Evolutionary conservation across 2,797 vertebrate genomes (phyloP).

Genomic region (Rhinella marina): DNA sequence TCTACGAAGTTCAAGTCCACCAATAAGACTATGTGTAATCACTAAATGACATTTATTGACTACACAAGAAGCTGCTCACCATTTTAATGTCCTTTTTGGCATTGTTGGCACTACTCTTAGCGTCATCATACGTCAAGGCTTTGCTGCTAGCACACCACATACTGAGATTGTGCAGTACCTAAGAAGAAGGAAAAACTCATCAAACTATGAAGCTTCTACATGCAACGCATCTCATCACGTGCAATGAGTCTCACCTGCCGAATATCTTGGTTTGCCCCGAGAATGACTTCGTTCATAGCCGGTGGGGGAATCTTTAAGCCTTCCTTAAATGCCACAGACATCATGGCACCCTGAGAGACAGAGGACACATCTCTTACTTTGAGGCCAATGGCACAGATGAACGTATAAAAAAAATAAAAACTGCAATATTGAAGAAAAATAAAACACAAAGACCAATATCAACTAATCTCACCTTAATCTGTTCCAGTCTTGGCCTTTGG

Average conservation of each 20-base stretch:
- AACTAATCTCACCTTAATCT: constrained; percentile 87
- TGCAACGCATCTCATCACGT: not conserved
- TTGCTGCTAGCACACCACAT: constrained; percentile 95
- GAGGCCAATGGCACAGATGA: not conserved
- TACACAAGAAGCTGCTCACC: constrained; percentile 69
- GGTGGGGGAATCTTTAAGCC: constrained; percentile 92
- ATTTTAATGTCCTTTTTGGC: constrained; percentile 93
- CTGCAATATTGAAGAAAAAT: not conserved
- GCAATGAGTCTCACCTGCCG: constrained; percentile 83
- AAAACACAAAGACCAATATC: not conserved
- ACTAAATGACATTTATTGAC: not conserved
- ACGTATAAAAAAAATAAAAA: not conserved
- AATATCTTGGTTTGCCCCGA: constrained; percentile 95
- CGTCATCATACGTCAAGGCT: constrained; percentile 90
- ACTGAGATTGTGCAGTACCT: constrained; percentile 97
- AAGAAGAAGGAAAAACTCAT: not conserved
- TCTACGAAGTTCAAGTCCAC: not conserved
- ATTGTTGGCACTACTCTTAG: constrained; percentile 83
- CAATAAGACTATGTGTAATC: not conserved
- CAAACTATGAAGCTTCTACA: not conserved
- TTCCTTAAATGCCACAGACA: constrained; percentile 96
- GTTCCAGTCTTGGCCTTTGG: constrained; percentile 92
- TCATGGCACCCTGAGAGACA: constrained; percentile 89
- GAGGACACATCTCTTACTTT: constrained; percentile 15
- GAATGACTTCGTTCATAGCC: constrained; percentile 95